Conservation (phyloP, 2,888 invertebrate genomes). For the Parnassius glacialis region DNA sequence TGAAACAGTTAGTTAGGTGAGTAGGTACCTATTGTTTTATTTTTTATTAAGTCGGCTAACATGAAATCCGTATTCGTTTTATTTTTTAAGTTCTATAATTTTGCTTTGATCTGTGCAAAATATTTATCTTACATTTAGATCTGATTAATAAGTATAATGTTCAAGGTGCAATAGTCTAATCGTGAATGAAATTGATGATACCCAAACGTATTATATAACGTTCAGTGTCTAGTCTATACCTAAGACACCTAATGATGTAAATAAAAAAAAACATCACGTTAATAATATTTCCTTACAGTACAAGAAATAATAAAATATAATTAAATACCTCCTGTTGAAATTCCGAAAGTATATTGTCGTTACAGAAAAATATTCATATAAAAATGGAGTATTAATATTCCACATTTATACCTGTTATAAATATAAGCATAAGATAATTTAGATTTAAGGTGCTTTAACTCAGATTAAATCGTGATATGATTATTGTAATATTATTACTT, state of each 20-base stretch:
- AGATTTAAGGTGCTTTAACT: conserved; percentile 74
- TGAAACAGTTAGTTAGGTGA: conserved; percentile 71
- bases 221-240: conserved; percentile 43
- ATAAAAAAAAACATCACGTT: conserved; percentile 40
- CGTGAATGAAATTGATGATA: conserved; percentile 30
- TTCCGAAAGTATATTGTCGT: conserved; percentile 70
- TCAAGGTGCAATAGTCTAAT: conserved; percentile 27
- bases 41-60: conserved; percentile 60
- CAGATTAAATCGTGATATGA: conserved; percentile 71
- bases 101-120: conserved; percentile 78
- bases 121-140: conserved; percentile 62
- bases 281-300: conserved; percentile 54
- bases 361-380: conserved; percentile 51
- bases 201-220: conserved; percentile 29
- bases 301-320: conserved; percentile 46
- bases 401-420: conserved; percentile 56
- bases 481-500: conserved; percentile 32
- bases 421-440: conserved; percentile 50
- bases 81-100: conserved; percentile 73
- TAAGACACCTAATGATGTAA: conserved; percentile 35
- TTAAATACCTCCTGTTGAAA: conserved; percentile 71
- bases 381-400: conserved; percentile 50
- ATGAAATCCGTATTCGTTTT: conserved; percentile 64
- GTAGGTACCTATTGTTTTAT: conserved; percentile 69
- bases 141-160: conserved; percentile 53